Base-by-base conservation (phyloP, 2,797 vertebrate species). In the Sarcoramphus papa region DNA sequence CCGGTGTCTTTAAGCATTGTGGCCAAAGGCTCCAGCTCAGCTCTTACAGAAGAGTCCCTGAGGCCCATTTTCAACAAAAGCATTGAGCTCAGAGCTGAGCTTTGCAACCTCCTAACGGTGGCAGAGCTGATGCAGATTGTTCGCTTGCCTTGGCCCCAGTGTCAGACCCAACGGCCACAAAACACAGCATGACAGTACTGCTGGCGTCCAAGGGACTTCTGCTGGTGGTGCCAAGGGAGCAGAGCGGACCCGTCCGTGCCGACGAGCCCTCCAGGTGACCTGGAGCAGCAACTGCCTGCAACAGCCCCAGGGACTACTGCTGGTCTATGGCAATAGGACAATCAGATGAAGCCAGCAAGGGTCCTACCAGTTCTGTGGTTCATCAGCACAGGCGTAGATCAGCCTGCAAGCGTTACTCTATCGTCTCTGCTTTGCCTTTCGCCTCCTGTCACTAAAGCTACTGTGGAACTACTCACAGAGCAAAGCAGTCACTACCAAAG, bases 381-480 rank as follows among this genome's bases (percentile, higher is more conserved):
- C 68, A 12, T 24, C 68, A 13, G 48, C 1, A 0, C 0, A 10
- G 75, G 28, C 1, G 1, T 7, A 82, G 67, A 35, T 12, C 40
- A 21, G 45, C 67, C 67, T 62, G 25, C 48, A 7, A 10, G 31
- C 0, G 9, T 68, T 41, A 33, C 7, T 41, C 84, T 28, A 17
- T 15, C 5, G 0, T 33, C 48, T 80, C 69, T 47, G 87, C 85
- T 72, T 51, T 72, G 72, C 78, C 45, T 82, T 45, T 33, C 1
- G 0, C 60, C 85, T 70, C 47, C 89, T 45, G 45, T 28, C 86
- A 37, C 86, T 91, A 89, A 87, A 87, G 54, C 93, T 96, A 37
- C 89, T 3, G 73, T 40, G 76, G 85, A 90, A 92, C 96, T 95
- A 95, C 94, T 95, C 85, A 69, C 65, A 40, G 94, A 93, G 72